Evolutionary conservation across 2,888 invertebrate genomes (phyloP).

Genomic region (Plagiodera versicolora): DNA sequence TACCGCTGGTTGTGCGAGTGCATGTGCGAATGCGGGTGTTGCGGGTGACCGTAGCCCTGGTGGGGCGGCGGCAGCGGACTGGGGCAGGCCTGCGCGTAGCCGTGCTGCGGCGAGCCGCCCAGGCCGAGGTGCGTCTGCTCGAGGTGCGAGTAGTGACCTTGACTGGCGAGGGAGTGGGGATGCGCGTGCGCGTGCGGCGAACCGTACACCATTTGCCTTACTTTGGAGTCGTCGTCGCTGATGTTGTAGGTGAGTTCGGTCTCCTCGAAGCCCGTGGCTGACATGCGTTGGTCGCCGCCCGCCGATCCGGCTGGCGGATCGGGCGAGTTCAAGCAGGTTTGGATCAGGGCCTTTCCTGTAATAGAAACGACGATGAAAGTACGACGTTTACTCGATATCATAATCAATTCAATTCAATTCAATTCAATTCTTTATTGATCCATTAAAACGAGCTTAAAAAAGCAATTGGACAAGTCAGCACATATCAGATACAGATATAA

Average conservation of each 20-base stretch:
- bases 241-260: conserved; percentile 97
- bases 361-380: conserved; percentile 3
- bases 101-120: conserved; percentile 55
- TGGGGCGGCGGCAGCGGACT: conserved; percentile 72
- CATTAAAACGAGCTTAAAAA: no score
- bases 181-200: conserved; percentile 68
- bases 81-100: conserved; percentile 68
- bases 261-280: conserved; percentile 97
- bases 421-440: no score
- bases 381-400: no score
- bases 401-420: no score
- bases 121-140: conserved; percentile 53
- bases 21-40: conserved; percentile 71
- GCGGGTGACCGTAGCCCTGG: conserved; percentile 63
- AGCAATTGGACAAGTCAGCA: no score
- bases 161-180: conserved; percentile 59
- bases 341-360: conserved; percentile 93
- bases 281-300: conserved; percentile 90
- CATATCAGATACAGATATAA: no score
- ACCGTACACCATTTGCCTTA: conserved; percentile 91
- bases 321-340: conserved; percentile 97
- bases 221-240: conserved; percentile 94
- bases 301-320: conserved; percentile 76
- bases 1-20: conserved; percentile 83
- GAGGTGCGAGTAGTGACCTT: conserved; percentile 52